Evolutionary conservation across 2,797 vertebrate genomes (phyloP), one percentile per base, ranked within the genome.

Genomic region (Typhlichthys subterraneus): DNA sequence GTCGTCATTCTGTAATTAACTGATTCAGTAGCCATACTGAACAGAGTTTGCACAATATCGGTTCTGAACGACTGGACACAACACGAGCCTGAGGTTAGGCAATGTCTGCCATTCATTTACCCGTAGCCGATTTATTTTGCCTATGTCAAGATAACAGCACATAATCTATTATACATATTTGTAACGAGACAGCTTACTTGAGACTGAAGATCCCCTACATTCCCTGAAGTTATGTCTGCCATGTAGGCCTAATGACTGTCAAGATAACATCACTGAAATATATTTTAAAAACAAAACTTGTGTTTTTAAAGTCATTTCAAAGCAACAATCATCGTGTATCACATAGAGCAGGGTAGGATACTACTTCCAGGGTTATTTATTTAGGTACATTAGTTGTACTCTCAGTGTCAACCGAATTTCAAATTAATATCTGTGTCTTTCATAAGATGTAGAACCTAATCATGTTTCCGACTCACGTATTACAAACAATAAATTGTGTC

Each of bases 131-230:
- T 29, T 29, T 29, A 29, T 29, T 29, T 29, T 4, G 23, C 23
- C 23, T 29, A 29, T 29, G 23, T 29, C 23, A 29, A 29, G 23
- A 29, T 29, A 4, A 29, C 23, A 4, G 0, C 23, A 29, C 23
- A 29, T 29, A 29, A 29, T 29, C 4, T 29, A 29, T 29, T 4
- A 29, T 29, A 29, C 23, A 29, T 29, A 4, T 42, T 9, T 7
- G 14, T 60, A 12, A 50, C 3, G 12, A 38, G 13, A 19, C 38
- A 13, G 33, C 84, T 80, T 81, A 94, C 93, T 79, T 94, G 93
- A 81, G 87, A 68, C 72, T 89, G 91, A n/a, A 93, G 87, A 69
- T 93, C 90, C 33, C n/a, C 85, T 23, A 69, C 86, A 74, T 76
- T 82, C 42, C 79, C 89, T 19, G 60, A 33, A 48, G 53, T 61